Evolutionary conservation across 1,140 invertebrate species (phyloP), one percentile per base, ranked within the genome.

Genomic region (Lepidostoma basale): DNA sequence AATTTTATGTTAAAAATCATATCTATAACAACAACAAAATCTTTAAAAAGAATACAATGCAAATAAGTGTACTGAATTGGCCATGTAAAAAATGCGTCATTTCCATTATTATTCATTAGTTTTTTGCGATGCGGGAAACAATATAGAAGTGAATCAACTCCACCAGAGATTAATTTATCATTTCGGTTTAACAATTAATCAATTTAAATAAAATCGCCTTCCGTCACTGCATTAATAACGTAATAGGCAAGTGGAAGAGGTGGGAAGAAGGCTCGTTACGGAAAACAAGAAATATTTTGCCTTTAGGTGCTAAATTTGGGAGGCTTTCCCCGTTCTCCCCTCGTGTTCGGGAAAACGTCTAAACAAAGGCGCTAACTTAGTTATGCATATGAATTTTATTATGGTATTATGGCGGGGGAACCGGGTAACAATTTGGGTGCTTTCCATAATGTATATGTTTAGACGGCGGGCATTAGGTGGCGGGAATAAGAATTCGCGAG

Each of bases 351-450:
- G 52, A 68, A 68, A 62, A 67, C 42, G 64, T 71, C 69, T 72
- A 72, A 72, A 68, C 69, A 72, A 72, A 67, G 65, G 65, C 69
- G 69, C 62, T 72, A 72, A 68, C 70, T 68, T 62, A 68, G 70
- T 72, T 72, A 72, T 68, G 70, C 70, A 72, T 72, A 72, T 72
- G 70, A 72, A 72, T 72, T 72, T 72, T 72, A 72, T 72, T 72
- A 72, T 66, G 45, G 63, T 68, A 72, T 72, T 72, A 68, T 72
- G 42, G 60, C 66, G 30, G 58, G 59, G 69, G 47, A 72, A 72
- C 64, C 62, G 67, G 66, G 62, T 72, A 72, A 72, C 70, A 68
- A 72, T 72, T 68, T 72, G 42, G 66, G 59, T 45, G 62, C 56
- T 68, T 68, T 68, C 69, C 69, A 68, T 64, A 64, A 68, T 72